These are phyloP conservation scores for Agonum fuliginosum DNA, from an alignment of 2,888 invertebrate species.

Conservation along the genomic window DNA sequence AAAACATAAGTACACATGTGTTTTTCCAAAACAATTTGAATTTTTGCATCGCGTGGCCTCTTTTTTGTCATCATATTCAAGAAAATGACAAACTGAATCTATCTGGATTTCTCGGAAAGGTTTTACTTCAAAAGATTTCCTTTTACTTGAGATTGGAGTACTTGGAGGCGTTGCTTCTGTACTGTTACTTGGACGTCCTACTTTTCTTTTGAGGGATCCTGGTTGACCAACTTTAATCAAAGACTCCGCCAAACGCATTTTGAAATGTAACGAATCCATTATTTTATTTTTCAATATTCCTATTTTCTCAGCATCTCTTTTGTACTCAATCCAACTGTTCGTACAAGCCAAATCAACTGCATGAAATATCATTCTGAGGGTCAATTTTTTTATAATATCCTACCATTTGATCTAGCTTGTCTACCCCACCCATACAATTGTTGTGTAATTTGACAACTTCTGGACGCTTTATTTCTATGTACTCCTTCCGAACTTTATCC, in stretches of 20 bases:
- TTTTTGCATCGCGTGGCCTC: conserved; percentile 61
- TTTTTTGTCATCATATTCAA: conserved; percentile 58
- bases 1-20: conserved; percentile 62
- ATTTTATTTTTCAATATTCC: conserved; percentile 54
- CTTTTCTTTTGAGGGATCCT: conserved; percentile 36
- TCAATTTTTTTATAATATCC: conserved; percentile 62
- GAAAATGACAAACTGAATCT: conserved; percentile 62
- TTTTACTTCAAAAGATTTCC: conserved; percentile 38
- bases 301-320: conserved; percentile 54
- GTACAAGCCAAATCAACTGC: conserved; percentile 61
- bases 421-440: conserved; percentile 65
- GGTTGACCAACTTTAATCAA: conserved; percentile 17
- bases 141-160: too few species aligned
- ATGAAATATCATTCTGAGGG: conserved; percentile 61
- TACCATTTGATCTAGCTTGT: conserved; percentile 62
- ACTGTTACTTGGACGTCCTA: conserved; percentile 41
- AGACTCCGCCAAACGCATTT: conserved; percentile 46
- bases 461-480: conserved; percentile 63
- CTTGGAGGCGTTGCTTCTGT: conserved; percentile 22
- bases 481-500: conserved; percentile 63
- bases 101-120: conserved; percentile 61
- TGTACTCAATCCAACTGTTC: conserved; percentile 63
- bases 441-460: conserved; percentile 64
- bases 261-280: conserved; percentile 54
- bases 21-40: conserved; percentile 58